Percentiles rank a stretch among this genome's conserved stretches.
These are phyloP conservation scores for Drosophila demipolita DNA, from an alignment of 2,888 invertebrate genomes.

Conservation along the genomic window DNA sequence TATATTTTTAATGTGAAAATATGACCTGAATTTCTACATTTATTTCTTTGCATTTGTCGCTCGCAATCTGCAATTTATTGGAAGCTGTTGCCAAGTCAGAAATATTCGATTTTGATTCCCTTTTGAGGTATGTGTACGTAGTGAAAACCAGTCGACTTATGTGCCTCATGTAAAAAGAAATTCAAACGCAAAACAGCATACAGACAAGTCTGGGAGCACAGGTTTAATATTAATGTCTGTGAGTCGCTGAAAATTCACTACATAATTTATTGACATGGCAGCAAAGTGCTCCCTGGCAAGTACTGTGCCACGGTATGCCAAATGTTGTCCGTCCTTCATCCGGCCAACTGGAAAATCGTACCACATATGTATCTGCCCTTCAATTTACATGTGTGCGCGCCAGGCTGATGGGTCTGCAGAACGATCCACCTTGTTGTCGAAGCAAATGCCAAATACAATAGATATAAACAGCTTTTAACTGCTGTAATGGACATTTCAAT, in stretches of 20 bases:
- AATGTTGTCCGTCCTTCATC: slow-evolving; percentile 58
- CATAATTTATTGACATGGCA: slow-evolving; percentile 76
- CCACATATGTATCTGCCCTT: slow-evolving; percentile 45
- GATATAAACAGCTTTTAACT: slow-evolving; percentile 28
- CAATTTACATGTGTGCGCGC: slow-evolving; percentile 4
- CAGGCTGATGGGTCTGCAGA: slow-evolving; percentile 1
- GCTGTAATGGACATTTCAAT: slow-evolving; percentile 40
- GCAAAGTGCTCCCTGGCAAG: slow-evolving; percentile 53
- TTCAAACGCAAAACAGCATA: slow-evolving; percentile 15
- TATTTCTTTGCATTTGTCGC: slow-evolving; percentile 66
- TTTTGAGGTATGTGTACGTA: slow-evolving; percentile 55
- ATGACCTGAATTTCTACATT: slow-evolving; percentile 78
- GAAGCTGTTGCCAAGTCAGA: slow-evolving; percentile 33
- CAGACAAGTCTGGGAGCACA: slow-evolving; percentile 21
- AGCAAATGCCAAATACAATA: slow-evolving; percentile 48
- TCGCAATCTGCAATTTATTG: slow-evolving; percentile 69
- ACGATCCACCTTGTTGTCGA: slow-evolving; percentile 54
- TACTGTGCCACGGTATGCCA: slow-evolving; percentile 47
- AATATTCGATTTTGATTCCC: slow-evolving; percentile 52
- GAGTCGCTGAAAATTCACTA: slow-evolving; percentile 68
- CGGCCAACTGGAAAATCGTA: slow-evolving; percentile 48
- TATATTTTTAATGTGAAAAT: slow-evolving; percentile 73
- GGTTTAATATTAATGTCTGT: slow-evolving; percentile 45
- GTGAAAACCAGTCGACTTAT: slow-evolving; percentile 78
- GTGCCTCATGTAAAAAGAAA: slow-evolving; percentile 49